phyloP scores from a whole-genome alignment of 1,140 invertebrate species.

The Aphis gossypii region DNA sequence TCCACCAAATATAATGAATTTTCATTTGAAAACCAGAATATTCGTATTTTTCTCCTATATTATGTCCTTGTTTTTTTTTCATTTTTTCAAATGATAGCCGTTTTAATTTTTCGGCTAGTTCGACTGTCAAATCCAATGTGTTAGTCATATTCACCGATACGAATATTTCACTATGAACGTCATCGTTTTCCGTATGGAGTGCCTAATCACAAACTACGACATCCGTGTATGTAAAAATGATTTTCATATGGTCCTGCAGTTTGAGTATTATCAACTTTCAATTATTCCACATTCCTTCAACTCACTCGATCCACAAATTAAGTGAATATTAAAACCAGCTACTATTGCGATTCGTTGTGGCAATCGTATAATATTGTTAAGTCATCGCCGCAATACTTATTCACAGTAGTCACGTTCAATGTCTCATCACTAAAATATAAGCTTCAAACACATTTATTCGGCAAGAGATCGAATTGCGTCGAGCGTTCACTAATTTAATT shows the following conservation, averaged over 20 bases:
- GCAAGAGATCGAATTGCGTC: not conserved
- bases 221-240: not conserved
- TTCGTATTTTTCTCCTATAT: not conserved
- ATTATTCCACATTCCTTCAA: not conserved
- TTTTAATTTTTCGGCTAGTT: not conserved
- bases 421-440: not conserved
- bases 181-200: not conserved
- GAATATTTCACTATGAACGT: not conserved
- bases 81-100: not conserved
- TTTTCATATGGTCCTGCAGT: not conserved
- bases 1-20: not conserved
- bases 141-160: not conserved
- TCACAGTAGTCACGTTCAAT: not conserved
- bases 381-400: not conserved
- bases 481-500: not conserved
- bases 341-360: not conserved
- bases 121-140: not conserved
- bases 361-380: no score
- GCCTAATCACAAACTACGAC: not conserved
- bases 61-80: not conserved
- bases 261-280: not conserved
- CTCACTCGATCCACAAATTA: not conserved
- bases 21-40: not conserved
- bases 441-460: not conserved
- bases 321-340: no score